A percentile compares a stretch with the other conserved stretches of the same genome.
Evolutionary conservation across 2,888 invertebrate genomes (phyloP).

Genomic region (Argyra leucocephala): DNA sequence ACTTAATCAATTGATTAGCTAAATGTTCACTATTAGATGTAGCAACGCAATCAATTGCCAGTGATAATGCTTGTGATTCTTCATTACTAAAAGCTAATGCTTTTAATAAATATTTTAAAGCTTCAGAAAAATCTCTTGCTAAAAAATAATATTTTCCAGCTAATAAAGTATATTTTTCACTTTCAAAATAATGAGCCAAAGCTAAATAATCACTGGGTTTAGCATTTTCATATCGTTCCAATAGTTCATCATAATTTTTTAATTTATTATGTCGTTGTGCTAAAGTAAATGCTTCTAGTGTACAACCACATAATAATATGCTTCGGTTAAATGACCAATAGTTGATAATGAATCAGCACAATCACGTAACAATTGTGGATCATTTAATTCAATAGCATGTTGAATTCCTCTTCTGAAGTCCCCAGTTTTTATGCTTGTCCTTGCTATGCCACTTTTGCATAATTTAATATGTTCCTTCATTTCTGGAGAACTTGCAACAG

Average conservation of each 20-base stretch:
- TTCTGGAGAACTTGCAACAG: constrained; percentile 43
- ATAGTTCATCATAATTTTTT: constrained; percentile 86
- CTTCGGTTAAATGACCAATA: constrained; percentile 85
- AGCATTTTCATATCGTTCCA: constrained; percentile 62
- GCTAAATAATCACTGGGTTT: constrained; percentile 77
- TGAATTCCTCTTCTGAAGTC: constrained; percentile 71
- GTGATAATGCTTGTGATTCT: constrained; percentile 72
- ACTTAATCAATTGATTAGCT: constrained; percentile 77
- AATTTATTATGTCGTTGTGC: constrained; percentile 87
- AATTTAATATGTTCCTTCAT: constrained; percentile 59
- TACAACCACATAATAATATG: constrained; percentile 89
- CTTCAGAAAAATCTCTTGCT: constrained; percentile 76
- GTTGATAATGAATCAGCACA: constrained; percentile 87
- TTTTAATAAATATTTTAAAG: constrained; percentile 70
- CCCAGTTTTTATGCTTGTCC: constrained; percentile 81
- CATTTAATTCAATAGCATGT: constrained; percentile 47
- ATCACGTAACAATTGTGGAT: constrained; percentile 67
- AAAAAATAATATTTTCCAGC: constrained; percentile 92
- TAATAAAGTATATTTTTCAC: constrained; percentile 72
- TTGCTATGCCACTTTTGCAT: constrained; percentile 86
- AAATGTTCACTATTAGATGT: constrained; percentile 78
- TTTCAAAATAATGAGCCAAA: constrained; percentile 86
- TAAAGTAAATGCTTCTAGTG: constrained; percentile 88
- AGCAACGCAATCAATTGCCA: constrained; percentile 87
- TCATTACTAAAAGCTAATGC: constrained; percentile 67